Evolutionary conservation across 92 coral and sea anemone species (phyloP), one percentile per base, ranked within the genome.

Genomic region (Heliopora coerulea): DNA sequence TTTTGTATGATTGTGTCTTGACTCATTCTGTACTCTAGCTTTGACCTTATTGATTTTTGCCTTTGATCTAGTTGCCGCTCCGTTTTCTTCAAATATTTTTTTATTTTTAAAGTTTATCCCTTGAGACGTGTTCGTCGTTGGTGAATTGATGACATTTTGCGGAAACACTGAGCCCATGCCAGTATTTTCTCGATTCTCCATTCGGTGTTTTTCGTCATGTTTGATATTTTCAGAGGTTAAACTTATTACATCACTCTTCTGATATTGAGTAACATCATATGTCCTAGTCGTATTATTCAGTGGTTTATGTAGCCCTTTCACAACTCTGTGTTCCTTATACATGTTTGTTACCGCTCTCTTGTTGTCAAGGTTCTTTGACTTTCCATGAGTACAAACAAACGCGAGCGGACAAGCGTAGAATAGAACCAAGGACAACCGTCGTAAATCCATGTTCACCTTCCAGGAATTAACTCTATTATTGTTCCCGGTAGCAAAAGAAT

Each of bases 361-460:
- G 37, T 17, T 23, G 1, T 37, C 54, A 35, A 63, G 2, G 17
- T 46, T 48, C 0, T 23, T 49, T 23, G 59, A 46, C 54, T 23
- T 49, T 48, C 37, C 58, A 25, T 67, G 26, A 67, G 48, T 59
- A 12, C 59, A 32, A 56, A 44, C 23, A 23, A 44, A 10, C 27
- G 8, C 34, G 11, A 67, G 7, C 52, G 52, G 15, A 49, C 34
- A 21, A 46, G 54, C 74, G 49, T 56, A 67, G 27, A 6, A 44
- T 11, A 67, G 24, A 25, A 67, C 74, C 21, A 67, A 67, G 25
- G 29, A 3, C 44, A 48, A 29, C 58, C 59, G 37, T 23, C 13
- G 41, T 12, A 29, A 37, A 37, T 37, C 42, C 4, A 37, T 4
- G 42, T 37, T 37, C 42, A 4, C 42, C 42, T 37, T 11, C 42